These are phyloP conservation scores for Zygothrica quintamaculata DNA, from an alignment of 2,888 invertebrate species.

Conservation along the genomic window DNA sequence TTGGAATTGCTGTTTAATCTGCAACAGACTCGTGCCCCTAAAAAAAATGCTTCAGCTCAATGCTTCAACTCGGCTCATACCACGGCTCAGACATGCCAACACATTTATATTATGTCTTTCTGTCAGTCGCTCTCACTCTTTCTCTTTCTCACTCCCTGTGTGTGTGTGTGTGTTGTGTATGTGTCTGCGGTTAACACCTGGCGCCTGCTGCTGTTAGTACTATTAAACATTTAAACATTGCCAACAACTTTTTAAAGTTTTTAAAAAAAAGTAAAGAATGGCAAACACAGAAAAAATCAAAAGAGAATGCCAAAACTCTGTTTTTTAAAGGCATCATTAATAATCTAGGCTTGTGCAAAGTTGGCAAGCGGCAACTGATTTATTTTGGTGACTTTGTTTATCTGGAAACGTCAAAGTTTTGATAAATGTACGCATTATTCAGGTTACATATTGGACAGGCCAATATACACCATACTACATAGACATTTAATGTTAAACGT, in stretches of 20 bases:
- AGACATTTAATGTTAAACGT: conserved; percentile 23
- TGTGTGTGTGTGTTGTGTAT: not conserved
- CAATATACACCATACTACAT: too few relatives aligned
- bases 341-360: conserved; percentile 46
- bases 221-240: too few relatives aligned
- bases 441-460: conserved; percentile 55
- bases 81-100: conserved; percentile 1
- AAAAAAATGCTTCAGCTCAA: not conserved
- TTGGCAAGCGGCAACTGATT: conserved; percentile 39
- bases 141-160: too few relatives aligned
- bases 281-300: too few relatives aligned
- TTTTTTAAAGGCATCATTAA: conserved; percentile 57
- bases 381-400: conserved; percentile 46
- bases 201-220: conserved; percentile 50
- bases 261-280: conserved; percentile 6
- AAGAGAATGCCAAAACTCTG: too few relatives aligned
- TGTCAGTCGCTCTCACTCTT: too few relatives aligned
- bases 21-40: not conserved
- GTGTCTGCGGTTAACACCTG: conserved; percentile 59
- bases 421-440: conserved; percentile 57
- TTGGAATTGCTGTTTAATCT: conserved; percentile 61
- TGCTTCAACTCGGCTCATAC: not conserved
- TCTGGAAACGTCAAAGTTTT: conserved; percentile 54
- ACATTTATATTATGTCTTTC: conserved; percentile 25
- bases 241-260: conserved; percentile 19